Conservation (phyloP, 2,113 vertebrate species). For the Cheilinus undulatus region DNA sequence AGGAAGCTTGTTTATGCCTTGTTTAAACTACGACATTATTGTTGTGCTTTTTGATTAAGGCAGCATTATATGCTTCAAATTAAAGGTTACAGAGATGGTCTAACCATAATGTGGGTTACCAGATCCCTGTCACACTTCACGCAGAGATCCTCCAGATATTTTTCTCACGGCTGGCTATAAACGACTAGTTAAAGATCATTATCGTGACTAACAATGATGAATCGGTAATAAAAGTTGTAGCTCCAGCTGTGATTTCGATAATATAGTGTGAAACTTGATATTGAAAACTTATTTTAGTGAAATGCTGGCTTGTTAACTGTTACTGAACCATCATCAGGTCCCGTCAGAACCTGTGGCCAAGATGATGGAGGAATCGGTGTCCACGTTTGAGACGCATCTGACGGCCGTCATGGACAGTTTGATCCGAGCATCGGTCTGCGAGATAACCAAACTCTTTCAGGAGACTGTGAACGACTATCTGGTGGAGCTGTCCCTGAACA, state of each 20-base stretch:
- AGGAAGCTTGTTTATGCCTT: not conserved
- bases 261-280: conserved; percentile 2
- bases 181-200: not conserved
- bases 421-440: conserved; percentile 84
- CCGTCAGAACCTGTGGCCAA: not conserved
- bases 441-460: conserved; percentile 87
- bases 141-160: not conserved
- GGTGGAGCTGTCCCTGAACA: conserved; percentile 86
- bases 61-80: not conserved
- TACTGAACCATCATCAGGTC: conserved; percentile 10
- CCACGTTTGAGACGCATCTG: conserved; percentile 84
- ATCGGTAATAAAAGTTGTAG: no score
- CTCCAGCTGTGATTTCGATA: not conserved
- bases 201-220: not conserved
- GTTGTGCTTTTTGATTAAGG: not conserved
- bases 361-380: conserved; percentile 83
- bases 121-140: not conserved
- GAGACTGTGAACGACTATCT: conserved; percentile 85
- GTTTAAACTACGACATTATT: not conserved
- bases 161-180: not conserved
- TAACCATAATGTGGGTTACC: not conserved
- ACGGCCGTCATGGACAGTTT: conserved; percentile 86
- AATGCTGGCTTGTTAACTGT: not conserved
- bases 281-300: not conserved
- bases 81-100: not conserved